Percentiles rank a stretch among this genome's conserved stretches.
Conservation (phyloP, 2,113 vertebrate genomes). For the Rattus rattus region DNA sequence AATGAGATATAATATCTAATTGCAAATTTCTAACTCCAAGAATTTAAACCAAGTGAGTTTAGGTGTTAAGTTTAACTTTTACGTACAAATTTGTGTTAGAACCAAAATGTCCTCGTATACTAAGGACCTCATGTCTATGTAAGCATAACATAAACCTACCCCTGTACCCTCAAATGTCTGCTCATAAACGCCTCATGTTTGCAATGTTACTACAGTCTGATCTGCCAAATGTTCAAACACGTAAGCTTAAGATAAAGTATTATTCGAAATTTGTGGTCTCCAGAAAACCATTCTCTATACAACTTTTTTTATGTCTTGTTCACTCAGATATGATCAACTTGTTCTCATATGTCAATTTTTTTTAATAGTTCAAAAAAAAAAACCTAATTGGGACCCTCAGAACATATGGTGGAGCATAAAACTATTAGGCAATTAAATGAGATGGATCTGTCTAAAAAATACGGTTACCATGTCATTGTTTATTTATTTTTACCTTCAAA, state of each 20-base stretch:
- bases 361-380: background rate
- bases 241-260: background rate
- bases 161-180: background rate
- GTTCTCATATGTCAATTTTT: background rate
- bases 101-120: background rate
- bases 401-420: background rate
- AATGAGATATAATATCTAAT: background rate
- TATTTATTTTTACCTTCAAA: background rate
- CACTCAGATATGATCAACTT: background rate
- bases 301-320: conserved; percentile 26
- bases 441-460: background rate
- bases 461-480: background rate
- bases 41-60: conserved; percentile 7
- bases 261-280: background rate
- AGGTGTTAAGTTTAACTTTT: background rate
- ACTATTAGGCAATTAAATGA: background rate
- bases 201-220: background rate
- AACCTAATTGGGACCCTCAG: background rate
- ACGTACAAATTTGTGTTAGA: background rate
- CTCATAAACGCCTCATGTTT: background rate
- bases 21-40: background rate
- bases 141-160: background rate
- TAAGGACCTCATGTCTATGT: background rate
- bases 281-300: background rate
- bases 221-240: background rate